Percentiles rank a stretch among this genome's conserved stretches.
These are phyloP conservation scores for Drosophila mayri DNA, from an alignment of 1,140 invertebrate genomes.

Conservation along the genomic window DNA sequence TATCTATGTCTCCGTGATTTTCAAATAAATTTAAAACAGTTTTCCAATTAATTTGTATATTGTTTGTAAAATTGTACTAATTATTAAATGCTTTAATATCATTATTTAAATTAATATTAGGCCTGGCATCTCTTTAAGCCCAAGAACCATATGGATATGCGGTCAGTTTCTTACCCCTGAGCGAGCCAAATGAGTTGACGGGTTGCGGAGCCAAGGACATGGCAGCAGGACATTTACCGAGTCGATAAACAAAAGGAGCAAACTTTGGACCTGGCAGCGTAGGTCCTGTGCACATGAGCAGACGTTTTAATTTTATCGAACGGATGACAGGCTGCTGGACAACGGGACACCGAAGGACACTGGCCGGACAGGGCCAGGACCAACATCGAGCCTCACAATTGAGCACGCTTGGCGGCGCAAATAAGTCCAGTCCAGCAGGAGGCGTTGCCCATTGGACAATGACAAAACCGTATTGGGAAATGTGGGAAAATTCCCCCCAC, in stretches of 20 bases:
- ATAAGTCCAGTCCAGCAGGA: constrained; percentile 57
- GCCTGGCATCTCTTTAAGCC: background rate
- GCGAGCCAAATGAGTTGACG: constrained; percentile 37
- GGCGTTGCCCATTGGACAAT: constrained; percentile 62
- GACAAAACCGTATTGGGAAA: constrained; percentile 76
- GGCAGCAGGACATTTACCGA: constrained; percentile 50
- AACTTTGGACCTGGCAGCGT: constrained; percentile 45
- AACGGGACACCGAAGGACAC: constrained; percentile 29
- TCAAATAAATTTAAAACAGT: background rate
- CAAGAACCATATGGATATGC: constrained; percentile 23
- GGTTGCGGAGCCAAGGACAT: constrained; percentile 30
- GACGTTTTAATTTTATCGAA: constrained; percentile 80
- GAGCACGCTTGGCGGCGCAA: constrained; percentile 72
- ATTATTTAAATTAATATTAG: background rate
- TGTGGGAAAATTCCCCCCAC: constrained; percentile 29
- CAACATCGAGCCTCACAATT: constrained; percentile 50
- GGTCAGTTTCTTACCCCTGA: constrained; percentile 7
- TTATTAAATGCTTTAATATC: background rate
- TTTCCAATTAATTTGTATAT: background rate
- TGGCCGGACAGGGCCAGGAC: constrained; percentile 7
- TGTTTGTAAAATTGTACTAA: background rate
- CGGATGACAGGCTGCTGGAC: constrained; percentile 57
- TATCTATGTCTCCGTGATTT: background rate
- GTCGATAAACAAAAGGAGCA: constrained; percentile 67
- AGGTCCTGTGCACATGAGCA: constrained; percentile 71